Conservation (phyloP, 2,113 vertebrate genomes). For the Condylura cristata region DNA sequence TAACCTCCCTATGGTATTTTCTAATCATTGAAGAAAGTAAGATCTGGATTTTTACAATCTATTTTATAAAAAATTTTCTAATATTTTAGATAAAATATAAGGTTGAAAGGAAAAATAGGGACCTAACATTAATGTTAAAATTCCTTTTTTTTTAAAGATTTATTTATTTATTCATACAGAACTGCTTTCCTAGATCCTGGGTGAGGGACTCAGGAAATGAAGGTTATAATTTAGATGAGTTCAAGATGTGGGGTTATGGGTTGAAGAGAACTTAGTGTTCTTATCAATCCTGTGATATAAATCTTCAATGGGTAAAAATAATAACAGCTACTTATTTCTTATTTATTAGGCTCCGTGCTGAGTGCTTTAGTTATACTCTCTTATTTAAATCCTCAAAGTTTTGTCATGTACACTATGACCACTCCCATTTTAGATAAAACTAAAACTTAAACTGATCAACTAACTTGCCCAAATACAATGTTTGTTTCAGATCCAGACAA, state of each 20-base stretch:
- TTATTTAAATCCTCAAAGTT: background rate
- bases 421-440: background rate
- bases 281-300: background rate
- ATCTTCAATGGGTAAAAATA: background rate
- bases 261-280: background rate
- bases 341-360: background rate
- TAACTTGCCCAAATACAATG: background rate
- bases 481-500: background rate
- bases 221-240: background rate
- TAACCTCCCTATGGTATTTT: background rate
- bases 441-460: background rate
- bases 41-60: background rate
- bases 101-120: background rate
- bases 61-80: background rate
- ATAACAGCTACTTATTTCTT: background rate
- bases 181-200: background rate
- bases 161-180: too few species aligned
- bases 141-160: too few species aligned
- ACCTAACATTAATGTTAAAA: background rate
- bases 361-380: background rate
- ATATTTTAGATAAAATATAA: background rate
- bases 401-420: background rate
- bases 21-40: background rate
- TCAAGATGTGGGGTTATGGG: background rate
- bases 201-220: background rate